These are phyloP conservation scores for Kryptolebias marmoratus DNA, from an alignment of 2,113 vertebrate genomes.

Conservation along the genomic window DNA sequence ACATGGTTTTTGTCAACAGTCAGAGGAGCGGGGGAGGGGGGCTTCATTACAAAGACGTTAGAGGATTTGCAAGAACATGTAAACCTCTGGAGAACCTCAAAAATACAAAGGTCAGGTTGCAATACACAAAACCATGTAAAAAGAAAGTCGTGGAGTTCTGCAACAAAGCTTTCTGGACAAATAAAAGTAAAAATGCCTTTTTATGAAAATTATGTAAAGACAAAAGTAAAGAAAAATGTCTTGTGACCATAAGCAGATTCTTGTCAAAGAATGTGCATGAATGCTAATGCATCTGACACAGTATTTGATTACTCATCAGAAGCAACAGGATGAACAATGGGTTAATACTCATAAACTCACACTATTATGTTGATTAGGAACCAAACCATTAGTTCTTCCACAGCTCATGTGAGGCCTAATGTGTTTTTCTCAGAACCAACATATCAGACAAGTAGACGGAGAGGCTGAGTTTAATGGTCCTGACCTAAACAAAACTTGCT, in stretches of 20 bases:
- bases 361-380: too few relatives aligned
- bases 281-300: too few relatives aligned
- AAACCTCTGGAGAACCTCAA: neutral
- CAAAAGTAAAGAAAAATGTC: neutral
- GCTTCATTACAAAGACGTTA: neutral
- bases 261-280: too few relatives aligned
- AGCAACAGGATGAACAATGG: too few relatives aligned
- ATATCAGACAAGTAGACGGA: too few relatives aligned
- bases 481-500: too few relatives aligned
- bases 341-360: too few relatives aligned
- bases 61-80: neutral
- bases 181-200: neutral
- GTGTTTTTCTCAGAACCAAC: too few relatives aligned
- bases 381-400: too few relatives aligned
- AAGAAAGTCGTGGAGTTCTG: neutral
- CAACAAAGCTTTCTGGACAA: neutral
- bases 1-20: constrained; percentile 4
- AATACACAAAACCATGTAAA: constrained; percentile 5
- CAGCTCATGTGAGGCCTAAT: too few relatives aligned
- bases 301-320: too few relatives aligned
- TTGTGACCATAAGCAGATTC: neutral
- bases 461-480: too few relatives aligned
- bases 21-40: neutral
- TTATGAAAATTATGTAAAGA: neutral
- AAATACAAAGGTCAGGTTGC: neutral